Evolutionary conservation across 2,888 invertebrate species (phyloP), one percentile per base, ranked within the genome.

Genomic region (Odontomyia ornata): DNA sequence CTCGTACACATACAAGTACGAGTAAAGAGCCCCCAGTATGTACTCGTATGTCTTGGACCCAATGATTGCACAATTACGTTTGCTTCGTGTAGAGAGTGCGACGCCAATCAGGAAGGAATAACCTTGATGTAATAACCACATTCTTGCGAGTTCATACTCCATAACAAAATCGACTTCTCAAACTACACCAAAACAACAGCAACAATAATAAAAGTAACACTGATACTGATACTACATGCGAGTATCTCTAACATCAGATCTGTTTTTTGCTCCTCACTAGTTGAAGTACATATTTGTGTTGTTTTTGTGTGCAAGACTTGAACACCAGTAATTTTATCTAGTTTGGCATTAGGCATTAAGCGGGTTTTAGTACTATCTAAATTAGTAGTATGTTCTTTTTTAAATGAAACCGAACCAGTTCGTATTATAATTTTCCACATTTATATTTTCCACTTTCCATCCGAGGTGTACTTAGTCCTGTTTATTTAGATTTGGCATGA

Each of bases 401-500:
- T 43, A 43, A 9, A 7, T 60, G 25, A 21, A 64, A 30, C 13
- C 28, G 23, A 3, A 64, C 7, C 36, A 9, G 36, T 36, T 5
- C 9, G 36, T 36, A 28, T 64, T 64, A 25, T 64, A 64, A 64
- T 64, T 64, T 64, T 30, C 64, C 30, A 30, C 64, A 64, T 64
- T 28, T 64, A n/a, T n/a, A n/a, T 28, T 64, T 15, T 25, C 60
- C 23, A 60, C 18, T 60, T 60, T 21, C 25, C 21, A 60, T 23
- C 3, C 23, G 25, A 60, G 60, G 25, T 60, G 60, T 60, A 36
- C 36, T 36, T 36, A 60, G 21, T 25, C 60, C 21, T 18, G 43
- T 21, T 71, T 71, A 13, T 67, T 67, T 52, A 52, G 28, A 52
- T 71, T 47, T 47, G 25, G 71, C 71, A 71, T 71, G 71, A 71